A percentile compares a stretch with the other conserved stretches of the same genome.
Conservation (phyloP, 2,113 vertebrate species). For the Rhizomys pruinosus region DNA sequence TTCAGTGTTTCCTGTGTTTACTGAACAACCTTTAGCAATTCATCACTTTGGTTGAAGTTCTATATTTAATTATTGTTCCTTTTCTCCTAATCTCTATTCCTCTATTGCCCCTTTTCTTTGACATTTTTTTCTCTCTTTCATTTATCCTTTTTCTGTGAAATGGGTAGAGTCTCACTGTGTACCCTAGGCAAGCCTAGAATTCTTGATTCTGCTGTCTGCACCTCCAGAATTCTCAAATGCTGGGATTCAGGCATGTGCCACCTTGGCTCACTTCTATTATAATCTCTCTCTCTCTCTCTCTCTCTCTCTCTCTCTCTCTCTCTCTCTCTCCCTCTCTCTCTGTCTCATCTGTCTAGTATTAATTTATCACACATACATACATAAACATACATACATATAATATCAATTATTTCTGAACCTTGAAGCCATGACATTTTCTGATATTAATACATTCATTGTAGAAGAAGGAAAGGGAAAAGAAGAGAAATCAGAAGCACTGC, state of each 20-base stretch:
- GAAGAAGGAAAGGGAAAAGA: not conserved
- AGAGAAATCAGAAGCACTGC: not conserved
- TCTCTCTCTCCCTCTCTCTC: no score
- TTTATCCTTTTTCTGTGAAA: no score
- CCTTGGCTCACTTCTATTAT: not conserved
- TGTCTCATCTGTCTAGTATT: no score
- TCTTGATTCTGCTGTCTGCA: not conserved
- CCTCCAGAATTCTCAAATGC: not conserved
- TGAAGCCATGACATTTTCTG: constrained; percentile 21
- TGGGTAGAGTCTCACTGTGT: not conserved
- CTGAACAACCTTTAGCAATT: not conserved
- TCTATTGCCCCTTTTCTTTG: not conserved
- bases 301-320: no score
- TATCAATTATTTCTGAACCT: constrained; percentile 40
- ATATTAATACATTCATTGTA: not conserved
- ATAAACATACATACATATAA: not conserved
- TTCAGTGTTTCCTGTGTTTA: not conserved
- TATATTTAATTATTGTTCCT: not conserved
- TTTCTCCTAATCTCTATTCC: not conserved
- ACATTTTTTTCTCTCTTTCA: not conserved
- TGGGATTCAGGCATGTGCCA: not conserved
- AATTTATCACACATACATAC: not conserved
- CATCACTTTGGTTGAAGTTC: constrained; percentile 11
- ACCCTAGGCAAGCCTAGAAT: not conserved
- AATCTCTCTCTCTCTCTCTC: not conserved